Base-by-base conservation (phyloP, 2,113 vertebrate genomes). In the Stictonetta naevosa region DNA sequence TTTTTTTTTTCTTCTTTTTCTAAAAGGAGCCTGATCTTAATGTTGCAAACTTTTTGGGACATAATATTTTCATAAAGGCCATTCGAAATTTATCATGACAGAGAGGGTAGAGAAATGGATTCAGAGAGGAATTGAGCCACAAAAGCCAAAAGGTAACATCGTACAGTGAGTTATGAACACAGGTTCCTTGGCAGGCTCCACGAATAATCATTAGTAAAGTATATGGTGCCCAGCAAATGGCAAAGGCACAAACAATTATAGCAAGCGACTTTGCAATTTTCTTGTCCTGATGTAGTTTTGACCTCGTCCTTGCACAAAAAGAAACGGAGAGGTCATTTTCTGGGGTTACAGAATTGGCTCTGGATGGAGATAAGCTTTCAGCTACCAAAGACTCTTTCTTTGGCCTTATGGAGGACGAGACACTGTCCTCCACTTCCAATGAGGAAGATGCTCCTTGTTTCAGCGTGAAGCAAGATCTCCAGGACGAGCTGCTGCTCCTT, bases 141-240 rank as follows among this genome's bases (percentile, higher is more conserved):
- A 99, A 97, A 93, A 99, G 98, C 98, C 99, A 99, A 98, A 99
- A 99, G n/a, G 98, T 97, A 93, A 98, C 92, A 92, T 98, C 97
- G 56, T 99, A 99, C 96, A 97, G 92, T 56, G 96, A 96, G 18
- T 95, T 83, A 68, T 92, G 82, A 50, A 98, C 88, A 63, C 97
- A 97, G 8, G 18, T 80, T 52, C 95, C 91, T 34, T 96, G 91
- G 79, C 97, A 98, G 92, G 86, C 90, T 10, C 98, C 98, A 63
- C 95, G 81, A 86, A 99, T 96, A 92, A 98, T 98, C 97, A 98
- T 98, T 59, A 98, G 92, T 53, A 99, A 97, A 68, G 98, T 98
- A 93, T 98, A 98, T 0, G 98, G 98, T 59, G 98, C 98, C 98
- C 99, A 99, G 97, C 98, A 99, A 90, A 99, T 38, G 60, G 95